These are phyloP conservation scores for Acanthiza pusilla DNA, from an alignment of 2,797 vertebrate species.

Conservation along the genomic window DNA sequence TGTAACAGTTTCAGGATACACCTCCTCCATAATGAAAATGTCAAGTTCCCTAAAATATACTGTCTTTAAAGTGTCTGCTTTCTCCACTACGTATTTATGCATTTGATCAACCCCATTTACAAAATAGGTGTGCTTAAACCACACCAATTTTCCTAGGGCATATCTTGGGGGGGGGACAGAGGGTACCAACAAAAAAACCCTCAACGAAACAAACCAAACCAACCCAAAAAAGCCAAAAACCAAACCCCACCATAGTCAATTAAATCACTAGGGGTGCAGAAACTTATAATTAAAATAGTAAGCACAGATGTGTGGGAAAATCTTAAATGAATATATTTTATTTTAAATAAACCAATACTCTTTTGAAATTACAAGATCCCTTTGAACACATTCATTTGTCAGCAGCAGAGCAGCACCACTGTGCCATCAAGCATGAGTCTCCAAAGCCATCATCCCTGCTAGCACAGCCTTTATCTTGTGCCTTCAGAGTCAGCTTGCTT, in stretches of 20 bases:
- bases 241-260: background rate
- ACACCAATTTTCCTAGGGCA: background rate
- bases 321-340: background rate
- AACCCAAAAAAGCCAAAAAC: background rate
- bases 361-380: background rate
- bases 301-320: background rate
- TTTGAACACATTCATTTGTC: accelerated
- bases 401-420: background rate
- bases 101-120: background rate
- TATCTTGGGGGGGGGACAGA: background rate
- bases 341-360: background rate
- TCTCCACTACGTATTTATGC: background rate
- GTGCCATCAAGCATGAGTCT: background rate
- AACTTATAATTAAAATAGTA: background rate
- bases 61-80: background rate
- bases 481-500: background rate
- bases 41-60: background rate
- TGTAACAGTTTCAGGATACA: background rate
- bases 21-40: background rate
- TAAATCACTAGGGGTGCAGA: background rate
- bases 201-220: background rate
- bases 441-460: background rate
- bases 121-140: background rate
- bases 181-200: background rate
- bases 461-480: background rate